A percentile compares a stretch with the other conserved stretches of the same genome.
These are phyloP conservation scores for Edolisoma coerulescens DNA, from an alignment of 2,113 vertebrate genomes.

Conservation along the genomic window DNA sequence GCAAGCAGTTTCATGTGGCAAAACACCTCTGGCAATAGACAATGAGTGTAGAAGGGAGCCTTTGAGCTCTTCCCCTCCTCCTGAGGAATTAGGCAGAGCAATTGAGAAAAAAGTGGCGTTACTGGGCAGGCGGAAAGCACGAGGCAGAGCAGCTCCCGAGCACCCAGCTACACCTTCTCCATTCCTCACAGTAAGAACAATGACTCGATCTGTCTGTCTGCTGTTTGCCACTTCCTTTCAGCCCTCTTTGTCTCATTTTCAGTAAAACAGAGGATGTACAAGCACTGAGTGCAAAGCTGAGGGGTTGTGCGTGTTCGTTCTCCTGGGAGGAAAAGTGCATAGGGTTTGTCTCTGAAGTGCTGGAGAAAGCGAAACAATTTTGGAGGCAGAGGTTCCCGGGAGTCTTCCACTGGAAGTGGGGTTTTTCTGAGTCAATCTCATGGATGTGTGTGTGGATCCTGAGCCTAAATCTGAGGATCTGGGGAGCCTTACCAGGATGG, in stretches of 20 bases:
- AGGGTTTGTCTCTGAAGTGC: not conserved
- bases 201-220: not conserved
- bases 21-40: not conserved
- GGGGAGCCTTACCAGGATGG: conserved; percentile 86
- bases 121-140: not conserved
- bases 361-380: not conserved
- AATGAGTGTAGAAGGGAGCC: not conserved
- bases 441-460: not conserved
- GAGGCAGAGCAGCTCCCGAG: not conserved
- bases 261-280: not conserved
- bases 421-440: not conserved
- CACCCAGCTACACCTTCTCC: not conserved
- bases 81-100: not conserved
- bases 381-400: not conserved
- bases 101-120: not conserved
- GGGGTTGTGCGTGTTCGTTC: not conserved
- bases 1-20: not conserved
- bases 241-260: not conserved
- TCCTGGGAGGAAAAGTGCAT: not conserved
- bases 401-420: not conserved
- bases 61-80: not conserved
- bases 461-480: not conserved
- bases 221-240: not conserved
- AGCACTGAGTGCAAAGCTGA: not conserved
- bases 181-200: not conserved